Evolutionary conservation across 2,888 invertebrate species (phyloP).

Genomic region (Cheilosia impressa): DNA sequence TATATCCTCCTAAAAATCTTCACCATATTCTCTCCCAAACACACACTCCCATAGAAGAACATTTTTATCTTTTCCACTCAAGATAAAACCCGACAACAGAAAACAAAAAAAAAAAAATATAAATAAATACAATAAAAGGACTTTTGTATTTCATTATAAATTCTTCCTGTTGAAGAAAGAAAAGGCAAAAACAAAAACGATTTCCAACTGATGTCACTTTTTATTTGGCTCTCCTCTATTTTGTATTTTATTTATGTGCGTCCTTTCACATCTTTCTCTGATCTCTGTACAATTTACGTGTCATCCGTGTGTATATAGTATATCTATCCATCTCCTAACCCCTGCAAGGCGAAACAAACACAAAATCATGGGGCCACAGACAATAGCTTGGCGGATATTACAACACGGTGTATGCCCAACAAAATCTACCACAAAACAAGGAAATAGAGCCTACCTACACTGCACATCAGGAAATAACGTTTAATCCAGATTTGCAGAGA

Average conservation of each 20-base stretch:
- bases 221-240: slow-evolving; percentile 42
- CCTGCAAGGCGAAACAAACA: slow-evolving; percentile 13
- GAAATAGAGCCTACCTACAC: slow-evolving; percentile 36
- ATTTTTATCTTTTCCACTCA: slow-evolving; percentile 53
- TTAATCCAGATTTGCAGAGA: slow-evolving; percentile 68
- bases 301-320: slow-evolving; percentile 25
- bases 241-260: slow-evolving; percentile 42
- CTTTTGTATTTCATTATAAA: slow-evolving; percentile 70
- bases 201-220: slow-evolving; percentile 63
- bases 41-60: neutral
- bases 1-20: slow-evolving; percentile 48
- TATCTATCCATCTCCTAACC: slow-evolving; percentile 62
- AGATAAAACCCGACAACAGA: slow-evolving; percentile 26
- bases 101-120: neutral
- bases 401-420: neutral
- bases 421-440: slow-evolving; percentile 39
- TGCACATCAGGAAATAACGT: slow-evolving; percentile 63
- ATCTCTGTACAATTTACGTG: slow-evolving; percentile 65
- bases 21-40: slow-evolving; percentile 21
- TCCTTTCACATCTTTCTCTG: slow-evolving; percentile 28
- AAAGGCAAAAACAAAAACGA: slow-evolving; percentile 24
- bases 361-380: slow-evolving; percentile 11
- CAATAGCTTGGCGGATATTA: slow-evolving; percentile 38
- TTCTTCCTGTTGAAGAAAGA: slow-evolving; percentile 43
- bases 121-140: slow-evolving; percentile 45